These are phyloP conservation scores for Hirundo rustica DNA, from an alignment of 2,797 vertebrate species.

Conservation along the genomic window DNA sequence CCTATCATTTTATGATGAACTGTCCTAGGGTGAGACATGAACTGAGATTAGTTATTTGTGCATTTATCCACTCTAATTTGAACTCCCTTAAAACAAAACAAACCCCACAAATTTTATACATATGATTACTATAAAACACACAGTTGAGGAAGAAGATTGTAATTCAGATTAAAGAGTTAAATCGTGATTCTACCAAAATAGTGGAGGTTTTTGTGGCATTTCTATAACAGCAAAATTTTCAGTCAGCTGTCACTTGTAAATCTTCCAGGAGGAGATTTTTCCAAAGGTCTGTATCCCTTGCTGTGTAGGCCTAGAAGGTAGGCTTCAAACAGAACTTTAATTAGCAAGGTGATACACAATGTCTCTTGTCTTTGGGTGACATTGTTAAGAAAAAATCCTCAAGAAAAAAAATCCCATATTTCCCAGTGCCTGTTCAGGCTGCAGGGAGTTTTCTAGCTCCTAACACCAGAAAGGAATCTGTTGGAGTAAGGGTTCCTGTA, in stretches of 20 bases:
- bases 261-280: neutral
- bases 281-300: neutral
- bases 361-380: neutral
- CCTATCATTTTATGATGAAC: too few species aligned
- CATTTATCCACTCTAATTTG: neutral
- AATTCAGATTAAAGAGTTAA: neutral
- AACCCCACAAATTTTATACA: rapidly evolving
- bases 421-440: neutral
- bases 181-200: neutral
- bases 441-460: neutral
- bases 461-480: neutral
- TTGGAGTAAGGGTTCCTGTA: neutral
- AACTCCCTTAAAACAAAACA: neutral
- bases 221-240: neutral
- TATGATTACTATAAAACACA: neutral
- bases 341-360: neutral
- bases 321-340: neutral
- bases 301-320: neutral
- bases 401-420: neutral
- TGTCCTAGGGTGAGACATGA: neutral
- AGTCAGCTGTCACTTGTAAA: neutral
- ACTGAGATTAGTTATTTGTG: neutral
- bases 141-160: neutral
- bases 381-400: neutral
- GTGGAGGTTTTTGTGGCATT: neutral